These are phyloP conservation scores for Greenwoodochromis staneri DNA, from an alignment of 2,113 vertebrate species.

Conservation along the genomic window DNA sequence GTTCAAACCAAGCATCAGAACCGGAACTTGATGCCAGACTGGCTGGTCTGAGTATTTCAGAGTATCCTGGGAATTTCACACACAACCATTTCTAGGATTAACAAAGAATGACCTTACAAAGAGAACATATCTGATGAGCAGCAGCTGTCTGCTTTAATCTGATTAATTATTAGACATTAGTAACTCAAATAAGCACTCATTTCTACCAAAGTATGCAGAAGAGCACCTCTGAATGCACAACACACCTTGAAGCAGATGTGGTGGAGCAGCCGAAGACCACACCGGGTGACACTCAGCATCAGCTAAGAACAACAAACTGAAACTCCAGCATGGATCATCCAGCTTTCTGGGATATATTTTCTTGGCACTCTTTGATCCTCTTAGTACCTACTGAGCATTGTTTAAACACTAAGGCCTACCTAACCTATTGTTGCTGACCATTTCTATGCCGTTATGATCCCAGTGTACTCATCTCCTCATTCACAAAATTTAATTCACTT, in stretches of 20 bases:
- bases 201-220: not conserved
- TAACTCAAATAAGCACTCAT: not conserved
- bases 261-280: not conserved
- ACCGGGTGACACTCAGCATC: not conserved
- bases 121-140: not conserved
- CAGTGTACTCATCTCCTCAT: fast-evolving
- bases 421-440: not conserved
- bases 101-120: fast-evolving
- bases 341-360: not conserved
- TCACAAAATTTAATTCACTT: not conserved
- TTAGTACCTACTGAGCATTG: not conserved
- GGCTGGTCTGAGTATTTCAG: not conserved
- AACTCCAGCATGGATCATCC: not conserved
- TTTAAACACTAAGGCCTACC: not conserved
- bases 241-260: not conserved
- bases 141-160: not conserved
- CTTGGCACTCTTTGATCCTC: not conserved
- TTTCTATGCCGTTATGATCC: fast-evolving
- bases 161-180: not conserved
- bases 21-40: not conserved
- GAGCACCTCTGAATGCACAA: not conserved
- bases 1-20: not conserved
- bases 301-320: not conserved
- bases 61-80: not conserved
- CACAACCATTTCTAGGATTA: not conserved